Evolutionary conservation across 1,140 invertebrate species (phyloP).

Genomic region (Campoletis sonorensis): DNA sequence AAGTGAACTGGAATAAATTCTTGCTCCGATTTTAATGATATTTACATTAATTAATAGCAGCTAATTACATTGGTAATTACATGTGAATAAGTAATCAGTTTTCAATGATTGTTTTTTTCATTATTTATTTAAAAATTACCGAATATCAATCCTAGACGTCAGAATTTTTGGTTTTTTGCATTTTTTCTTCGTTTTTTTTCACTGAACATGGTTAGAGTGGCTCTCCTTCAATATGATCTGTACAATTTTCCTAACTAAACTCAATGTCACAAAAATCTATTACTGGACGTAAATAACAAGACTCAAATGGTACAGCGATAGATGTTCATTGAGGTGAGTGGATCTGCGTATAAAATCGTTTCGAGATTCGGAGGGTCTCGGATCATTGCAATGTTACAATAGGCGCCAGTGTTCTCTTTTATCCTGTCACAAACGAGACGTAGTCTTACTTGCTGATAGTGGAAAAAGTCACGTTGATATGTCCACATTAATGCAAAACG

Average conservation of each 20-base stretch:
- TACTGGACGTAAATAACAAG: neutral
- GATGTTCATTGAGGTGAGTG: conserved; percentile 12
- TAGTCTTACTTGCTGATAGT: neutral
- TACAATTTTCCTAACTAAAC: neutral
- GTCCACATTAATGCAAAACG: neutral
- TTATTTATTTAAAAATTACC: too few relatives aligned
- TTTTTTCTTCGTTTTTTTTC: too few relatives aligned
- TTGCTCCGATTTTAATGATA: too few relatives aligned
- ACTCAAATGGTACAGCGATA: conserved; percentile 21
- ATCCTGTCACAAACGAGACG: conserved; percentile 36
- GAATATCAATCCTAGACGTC: too few relatives aligned
- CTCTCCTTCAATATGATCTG: neutral
- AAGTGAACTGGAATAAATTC: too few relatives aligned
- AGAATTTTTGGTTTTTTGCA: too few relatives aligned
- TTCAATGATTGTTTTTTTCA: too few relatives aligned
- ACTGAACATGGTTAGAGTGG: too few relatives aligned
- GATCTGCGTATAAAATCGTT: neutral
- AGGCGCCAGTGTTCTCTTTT: conserved; percentile 38
- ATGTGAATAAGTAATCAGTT: too few relatives aligned
- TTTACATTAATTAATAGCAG: too few relatives aligned
- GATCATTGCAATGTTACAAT: conserved; percentile 16
- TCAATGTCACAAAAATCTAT: conserved; percentile 15
- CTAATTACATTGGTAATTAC: too few relatives aligned
- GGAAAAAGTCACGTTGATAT: conserved; percentile 20
- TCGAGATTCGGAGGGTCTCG: conserved; percentile 31